A percentile compares a stretch with the other conserved stretches of the same genome.
Conservation (phyloP, 2,797 vertebrate genomes). For the Austrolebias charrua region DNA sequence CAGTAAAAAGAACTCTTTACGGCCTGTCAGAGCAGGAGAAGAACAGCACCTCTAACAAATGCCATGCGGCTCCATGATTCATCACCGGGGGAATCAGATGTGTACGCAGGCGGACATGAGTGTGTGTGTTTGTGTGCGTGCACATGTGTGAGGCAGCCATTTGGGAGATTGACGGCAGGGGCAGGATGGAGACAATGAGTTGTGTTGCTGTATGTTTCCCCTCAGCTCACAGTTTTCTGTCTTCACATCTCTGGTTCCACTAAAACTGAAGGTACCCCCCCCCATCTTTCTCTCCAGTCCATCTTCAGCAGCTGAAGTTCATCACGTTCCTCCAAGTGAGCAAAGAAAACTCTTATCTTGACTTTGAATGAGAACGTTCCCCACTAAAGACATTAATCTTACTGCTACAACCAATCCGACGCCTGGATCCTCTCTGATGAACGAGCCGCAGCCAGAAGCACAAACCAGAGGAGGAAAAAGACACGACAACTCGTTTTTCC, state of each 20-base stretch:
- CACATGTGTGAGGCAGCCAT: constrained; percentile 51
- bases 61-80: constrained; percentile 66
- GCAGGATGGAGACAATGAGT: constrained; percentile 70
- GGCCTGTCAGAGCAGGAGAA: constrained; percentile 51
- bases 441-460: constrained; percentile 34
- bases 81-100: constrained; percentile 60
- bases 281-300: constrained; percentile 33
- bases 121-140: constrained; percentile 35
- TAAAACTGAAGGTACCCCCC: constrained; percentile 15
- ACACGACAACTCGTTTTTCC: constrained; percentile 1
- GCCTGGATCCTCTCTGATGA: constrained; percentile 39
- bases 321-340: constrained; percentile 28
- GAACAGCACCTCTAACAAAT: constrained; percentile 60
- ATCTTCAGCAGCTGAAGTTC: constrained; percentile 53
- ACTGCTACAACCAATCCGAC: constrained; percentile 36
- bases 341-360: constrained; percentile 12
- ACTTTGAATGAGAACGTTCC: constrained; percentile 56
- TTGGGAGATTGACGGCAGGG: constrained; percentile 66
- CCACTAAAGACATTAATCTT: constrained; percentile 59
- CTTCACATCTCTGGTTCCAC: constrained; percentile 42
- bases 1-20: constrained; percentile 28
- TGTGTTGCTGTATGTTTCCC: constrained; percentile 49
- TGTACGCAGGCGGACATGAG: constrained; percentile 55
- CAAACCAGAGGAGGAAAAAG: constrained; percentile 16
- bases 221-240: constrained; percentile 30